Percentiles rank a stretch among this genome's conserved stretches.
These are phyloP conservation scores for Archips xylosteana DNA, from an alignment of 2,888 invertebrate genomes.

Conservation along the genomic window DNA sequence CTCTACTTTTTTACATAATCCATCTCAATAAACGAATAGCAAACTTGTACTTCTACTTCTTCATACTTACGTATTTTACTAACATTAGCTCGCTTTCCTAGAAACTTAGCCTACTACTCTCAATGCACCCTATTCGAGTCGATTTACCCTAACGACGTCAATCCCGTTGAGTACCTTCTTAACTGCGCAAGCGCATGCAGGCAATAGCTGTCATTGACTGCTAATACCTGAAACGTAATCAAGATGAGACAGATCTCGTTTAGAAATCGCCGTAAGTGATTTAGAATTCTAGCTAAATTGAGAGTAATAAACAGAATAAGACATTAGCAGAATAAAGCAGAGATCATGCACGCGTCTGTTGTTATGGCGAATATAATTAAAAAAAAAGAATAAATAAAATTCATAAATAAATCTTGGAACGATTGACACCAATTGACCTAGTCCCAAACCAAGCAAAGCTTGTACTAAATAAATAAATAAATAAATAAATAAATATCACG, in stretches of 20 bases:
- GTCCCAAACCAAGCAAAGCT: no score
- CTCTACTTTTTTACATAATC: no score
- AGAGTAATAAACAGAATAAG: no score
- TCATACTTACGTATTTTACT: neutral
- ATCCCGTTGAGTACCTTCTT: conserved; percentile 22
- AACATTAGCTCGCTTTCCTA: neutral
- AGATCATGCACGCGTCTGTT: no score
- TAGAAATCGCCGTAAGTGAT: neutral
- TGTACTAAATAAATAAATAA: no score
- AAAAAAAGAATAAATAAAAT: no score
- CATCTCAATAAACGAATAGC: neutral
- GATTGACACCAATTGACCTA: no score
- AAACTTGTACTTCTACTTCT: no score
- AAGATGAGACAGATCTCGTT: neutral
- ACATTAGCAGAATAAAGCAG: no score
- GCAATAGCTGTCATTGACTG: conserved; percentile 9
- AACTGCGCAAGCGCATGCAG: conserved; percentile 22
- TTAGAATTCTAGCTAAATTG: neutral
- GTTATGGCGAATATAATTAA: no score
- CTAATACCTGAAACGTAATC: conserved; percentile 3
- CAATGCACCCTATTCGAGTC: neutral
- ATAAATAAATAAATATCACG: no score
- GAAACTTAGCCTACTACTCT: conserved; percentile 5
- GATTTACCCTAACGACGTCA: conserved; percentile 34
- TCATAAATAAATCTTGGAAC: no score